phyloP scores from a whole-genome alignment of 2,888 invertebrate species.

The Diploptera punctata region DNA sequence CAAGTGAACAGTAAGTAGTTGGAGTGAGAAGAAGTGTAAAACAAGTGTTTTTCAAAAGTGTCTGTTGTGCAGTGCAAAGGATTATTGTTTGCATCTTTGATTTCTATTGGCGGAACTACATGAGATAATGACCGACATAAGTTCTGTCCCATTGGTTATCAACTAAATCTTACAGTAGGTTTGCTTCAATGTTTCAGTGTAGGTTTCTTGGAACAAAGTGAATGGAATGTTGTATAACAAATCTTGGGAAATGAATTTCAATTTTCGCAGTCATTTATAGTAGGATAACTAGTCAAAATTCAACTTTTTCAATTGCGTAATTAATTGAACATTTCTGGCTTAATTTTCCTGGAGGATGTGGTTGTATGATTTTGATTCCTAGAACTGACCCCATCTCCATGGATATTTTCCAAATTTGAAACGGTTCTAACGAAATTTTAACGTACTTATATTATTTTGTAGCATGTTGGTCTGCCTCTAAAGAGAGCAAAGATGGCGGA shows the following conservation, averaged over 20 bases:
- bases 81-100: neutral
- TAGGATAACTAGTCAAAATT: no score
- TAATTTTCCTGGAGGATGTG: neutral
- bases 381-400: constrained; percentile 7
- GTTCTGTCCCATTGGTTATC: no score
- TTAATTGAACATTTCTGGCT: neutral
- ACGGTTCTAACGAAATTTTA: no score
- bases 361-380: constrained; percentile 2
- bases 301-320: no score
- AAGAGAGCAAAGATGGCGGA: constrained; percentile 2
- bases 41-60: neutral
- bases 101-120: constrained; percentile 18
- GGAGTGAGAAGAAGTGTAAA: neutral
- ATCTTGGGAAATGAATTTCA: no score
- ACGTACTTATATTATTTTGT: no score
- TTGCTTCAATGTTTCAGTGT: no score
- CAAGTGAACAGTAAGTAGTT: neutral
- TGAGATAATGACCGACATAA: neutral
- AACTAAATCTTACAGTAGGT: no score
- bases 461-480: constrained; percentile 17
- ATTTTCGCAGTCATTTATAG: no score
- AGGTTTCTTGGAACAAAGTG: no score
- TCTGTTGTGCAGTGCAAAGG: neutral
- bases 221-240: no score
- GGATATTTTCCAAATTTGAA: neutral